Percentiles rank a stretch among this genome's conserved stretches.
These are phyloP conservation scores for Leptopilina boulardi DNA, from an alignment of 1,140 invertebrate genomes.

Conservation along the genomic window DNA sequence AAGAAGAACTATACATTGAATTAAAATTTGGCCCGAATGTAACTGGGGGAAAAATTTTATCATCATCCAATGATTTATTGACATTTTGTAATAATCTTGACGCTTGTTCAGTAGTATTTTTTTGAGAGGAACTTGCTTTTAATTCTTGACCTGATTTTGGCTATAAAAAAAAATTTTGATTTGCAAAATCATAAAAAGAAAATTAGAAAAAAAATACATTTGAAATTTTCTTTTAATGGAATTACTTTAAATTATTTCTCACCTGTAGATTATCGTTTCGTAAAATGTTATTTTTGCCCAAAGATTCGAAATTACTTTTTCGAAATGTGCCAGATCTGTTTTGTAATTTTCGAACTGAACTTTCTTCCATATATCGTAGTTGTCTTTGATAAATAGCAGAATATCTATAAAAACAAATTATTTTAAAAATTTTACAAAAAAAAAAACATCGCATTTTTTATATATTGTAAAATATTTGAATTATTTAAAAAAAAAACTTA, in stretches of 20 bases:
- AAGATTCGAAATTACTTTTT: constrained; percentile 35
- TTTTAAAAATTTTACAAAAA: background rate
- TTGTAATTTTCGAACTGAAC: constrained; percentile 42
- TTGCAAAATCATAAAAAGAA: too few relatives aligned
- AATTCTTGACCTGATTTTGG: background rate
- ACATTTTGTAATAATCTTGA: background rate
- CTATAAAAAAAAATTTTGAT: background rate
- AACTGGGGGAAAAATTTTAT: background rate
- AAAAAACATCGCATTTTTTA: background rate
- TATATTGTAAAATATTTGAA: background rate
- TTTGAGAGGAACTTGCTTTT: background rate
- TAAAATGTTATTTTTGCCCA: background rate
- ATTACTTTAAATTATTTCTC: background rate
- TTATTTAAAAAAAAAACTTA: background rate
- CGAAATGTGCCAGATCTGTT: constrained; percentile 37
- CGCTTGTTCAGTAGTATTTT: background rate
- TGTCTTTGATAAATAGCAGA: constrained; percentile 56
- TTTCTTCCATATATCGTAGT: constrained; percentile 48
- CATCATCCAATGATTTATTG: background rate
- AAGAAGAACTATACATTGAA: background rate
- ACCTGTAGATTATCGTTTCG: background rate
- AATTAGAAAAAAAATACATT: too few relatives aligned
- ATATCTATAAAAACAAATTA: constrained; percentile 50
- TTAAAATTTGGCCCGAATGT: background rate
- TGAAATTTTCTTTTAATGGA: too few relatives aligned